Percentiles rank a stretch among this genome's conserved stretches.
Evolutionary conservation across 2,797 vertebrate genomes (phyloP).

Genomic region (Gorsachius magnificus): DNA sequence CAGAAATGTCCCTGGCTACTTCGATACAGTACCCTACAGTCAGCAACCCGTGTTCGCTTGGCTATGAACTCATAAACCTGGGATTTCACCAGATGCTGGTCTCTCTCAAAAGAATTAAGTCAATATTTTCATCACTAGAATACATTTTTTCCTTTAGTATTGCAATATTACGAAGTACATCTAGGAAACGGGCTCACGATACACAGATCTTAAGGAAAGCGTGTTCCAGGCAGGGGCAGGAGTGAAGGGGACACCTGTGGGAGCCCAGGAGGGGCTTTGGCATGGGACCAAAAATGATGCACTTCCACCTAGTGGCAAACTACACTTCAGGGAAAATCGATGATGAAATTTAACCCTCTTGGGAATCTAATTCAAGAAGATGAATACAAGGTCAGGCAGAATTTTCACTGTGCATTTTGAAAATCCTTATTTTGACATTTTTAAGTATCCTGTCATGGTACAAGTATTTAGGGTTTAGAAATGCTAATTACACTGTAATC

Average conservation of each 20-base stretch:
- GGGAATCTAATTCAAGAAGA: not conserved
- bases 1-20: not conserved
- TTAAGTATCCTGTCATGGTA: not conserved
- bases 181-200: not conserved
- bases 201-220: not conserved
- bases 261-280: not conserved
- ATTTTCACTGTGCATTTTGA: not conserved
- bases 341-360: not conserved
- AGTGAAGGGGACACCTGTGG: rapidly evolving
- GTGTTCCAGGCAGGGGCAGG: rapidly evolving
- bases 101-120: not conserved
- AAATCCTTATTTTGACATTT: not conserved
- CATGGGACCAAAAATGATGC: rapidly evolving
- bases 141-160: not conserved
- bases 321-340: not conserved
- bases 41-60: not conserved
- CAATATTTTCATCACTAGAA: not conserved
- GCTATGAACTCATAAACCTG: not conserved
- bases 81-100: not conserved
- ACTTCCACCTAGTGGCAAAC: not conserved
- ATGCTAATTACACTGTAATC: not conserved
- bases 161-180: not conserved
- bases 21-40: not conserved
- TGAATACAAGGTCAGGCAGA: not conserved
- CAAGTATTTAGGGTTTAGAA: not conserved